phyloP scores from a whole-genome alignment of 2,113 vertebrate species.

The Alligator mississippiensis region DNA sequence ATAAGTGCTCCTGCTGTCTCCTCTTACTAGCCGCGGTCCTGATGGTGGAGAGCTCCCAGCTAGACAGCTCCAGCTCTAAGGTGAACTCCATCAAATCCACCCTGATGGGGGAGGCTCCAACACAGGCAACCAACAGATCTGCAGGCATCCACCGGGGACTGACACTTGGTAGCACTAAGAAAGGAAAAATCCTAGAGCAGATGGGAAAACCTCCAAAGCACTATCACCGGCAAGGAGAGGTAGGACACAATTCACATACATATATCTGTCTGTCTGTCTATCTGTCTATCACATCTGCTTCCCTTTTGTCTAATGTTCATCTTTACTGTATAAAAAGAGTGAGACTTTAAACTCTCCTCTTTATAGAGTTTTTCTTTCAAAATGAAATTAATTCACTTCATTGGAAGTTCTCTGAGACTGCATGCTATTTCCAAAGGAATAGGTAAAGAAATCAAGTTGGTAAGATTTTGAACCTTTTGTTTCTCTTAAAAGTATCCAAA shows the following conservation, averaged over 20 bases:
- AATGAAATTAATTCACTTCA: background rate
- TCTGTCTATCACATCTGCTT: background rate
- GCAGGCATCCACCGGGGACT: slow-evolving; percentile 78
- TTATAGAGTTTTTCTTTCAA: background rate
- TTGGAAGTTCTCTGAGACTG: background rate
- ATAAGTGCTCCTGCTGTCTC: slow-evolving; percentile 83
- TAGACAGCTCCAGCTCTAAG: slow-evolving; percentile 85
- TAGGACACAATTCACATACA: background rate
- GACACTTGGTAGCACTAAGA: slow-evolving; percentile 85
- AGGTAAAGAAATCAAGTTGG: background rate
- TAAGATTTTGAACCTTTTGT: background rate
- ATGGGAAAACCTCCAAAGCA: slow-evolving; percentile 78
- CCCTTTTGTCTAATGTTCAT: background rate
- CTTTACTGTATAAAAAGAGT: background rate
- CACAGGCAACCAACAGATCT: slow-evolving; percentile 86
- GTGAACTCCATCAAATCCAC: slow-evolving; percentile 94
- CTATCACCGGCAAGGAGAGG: slow-evolving; percentile 67
- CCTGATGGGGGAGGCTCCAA: slow-evolving; percentile 83
- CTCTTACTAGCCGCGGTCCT: slow-evolving; percentile 86
- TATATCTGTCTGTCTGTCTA: background rate
- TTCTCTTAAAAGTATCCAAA: background rate
- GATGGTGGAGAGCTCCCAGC: slow-evolving; percentile 87
- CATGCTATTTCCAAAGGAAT: background rate
- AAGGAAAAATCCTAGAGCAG: slow-evolving; percentile 87
- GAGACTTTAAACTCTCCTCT: background rate